Base-by-base conservation (phyloP, 1,140 invertebrate species). In the Drosophila miranda region DNA sequence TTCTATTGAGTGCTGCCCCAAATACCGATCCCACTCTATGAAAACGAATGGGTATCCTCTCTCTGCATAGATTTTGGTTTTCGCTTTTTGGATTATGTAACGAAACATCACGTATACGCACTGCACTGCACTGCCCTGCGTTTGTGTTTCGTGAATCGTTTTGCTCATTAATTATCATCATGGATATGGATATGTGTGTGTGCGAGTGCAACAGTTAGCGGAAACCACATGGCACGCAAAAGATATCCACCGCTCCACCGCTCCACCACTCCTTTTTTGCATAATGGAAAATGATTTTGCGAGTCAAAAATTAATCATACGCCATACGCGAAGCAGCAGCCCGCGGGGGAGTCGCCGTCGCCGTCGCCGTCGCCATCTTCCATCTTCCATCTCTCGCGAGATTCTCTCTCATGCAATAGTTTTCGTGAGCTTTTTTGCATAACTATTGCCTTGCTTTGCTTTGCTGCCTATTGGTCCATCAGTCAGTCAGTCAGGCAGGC, bases 261-360 rank as follows among this genome's bases (percentile, higher is more conserved):
- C 62, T 42, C 63, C 66, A 56, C 63, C 63, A 44, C 52, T 28
- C 30, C 42, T 67, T 67, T 46, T 71, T 56, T 68, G 68, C 74
- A 66, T 49, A 59, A 69, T 69, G 41, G 30, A 23, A 80, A 63
- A 58, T 55, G 62, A 70, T 55, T 56, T 52, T 57, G 64, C 34
- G 11, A 38, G 34, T 5, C 11, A 52, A 59, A 79, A 70, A 80
- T 79, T 79, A 79, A 79, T 81, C 77, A 79, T 79, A 81, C 77
- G 77, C 77, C 77, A 80, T 60, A 59, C 75, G 64, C 28, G 28
- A 30, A 7, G 28, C 28, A 30, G 28, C 28, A 61, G 59, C 38
- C 68, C 34, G 64, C 34, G 54, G 55, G 59, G 76, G 71, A 64
- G 76, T 67, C 64, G 23, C 30, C 49, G 26, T 6, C 23, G 23